Base-by-base conservation (phyloP, 2,797 vertebrate species). In the Hybognathus amarus region DNA sequence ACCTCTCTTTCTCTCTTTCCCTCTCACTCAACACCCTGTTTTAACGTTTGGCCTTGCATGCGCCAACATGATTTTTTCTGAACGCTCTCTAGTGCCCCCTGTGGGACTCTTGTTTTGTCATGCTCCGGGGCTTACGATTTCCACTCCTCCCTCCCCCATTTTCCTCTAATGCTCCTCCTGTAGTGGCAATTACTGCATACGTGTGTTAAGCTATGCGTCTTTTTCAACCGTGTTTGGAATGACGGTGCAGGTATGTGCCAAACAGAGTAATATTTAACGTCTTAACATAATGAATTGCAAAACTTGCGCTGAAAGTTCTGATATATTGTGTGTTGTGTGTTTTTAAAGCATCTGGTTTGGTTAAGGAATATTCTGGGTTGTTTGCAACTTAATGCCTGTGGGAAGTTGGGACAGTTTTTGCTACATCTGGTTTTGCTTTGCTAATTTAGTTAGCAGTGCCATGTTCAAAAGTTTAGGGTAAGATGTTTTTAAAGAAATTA, bases 11-110 rank as follows among this genome's bases (percentile, higher is more conserved):
- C 20, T 74, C 45, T 47, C 45, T 47, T 45, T 81, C n/a, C 81
- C 45, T 10, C 40, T 84, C 69, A 80, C 79, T n/a, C 77, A 77
- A 33, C 85, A 80, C 78, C 78, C 73, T 85, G 54, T 85, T 80
- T 54, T 71, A 83, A 85, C 69, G 2, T 78, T 83, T 82, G 71
- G 75, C 82, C 73, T 84, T 90, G 91, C 90, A 90, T 91, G 91
- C 76, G 40, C 80, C 71, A 77, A 89, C 85, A 13, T 87, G 59
- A 63, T 87, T 88, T 88, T 45, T n/a, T 91, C 83, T 81, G 56
- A 83, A 85, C 40, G 54, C 70, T 68, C 83, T 83, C 22, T n/a
- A 83, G 82, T 20, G 61, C 77, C 79, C 77, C 56, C 85, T 84
- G 70, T 74, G 83, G 83, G 50, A 10, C 54, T 22, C 78, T 73